phyloP scores from a whole-genome alignment of 1,140 invertebrate species.

The Drosophila micromelanica region DNA sequence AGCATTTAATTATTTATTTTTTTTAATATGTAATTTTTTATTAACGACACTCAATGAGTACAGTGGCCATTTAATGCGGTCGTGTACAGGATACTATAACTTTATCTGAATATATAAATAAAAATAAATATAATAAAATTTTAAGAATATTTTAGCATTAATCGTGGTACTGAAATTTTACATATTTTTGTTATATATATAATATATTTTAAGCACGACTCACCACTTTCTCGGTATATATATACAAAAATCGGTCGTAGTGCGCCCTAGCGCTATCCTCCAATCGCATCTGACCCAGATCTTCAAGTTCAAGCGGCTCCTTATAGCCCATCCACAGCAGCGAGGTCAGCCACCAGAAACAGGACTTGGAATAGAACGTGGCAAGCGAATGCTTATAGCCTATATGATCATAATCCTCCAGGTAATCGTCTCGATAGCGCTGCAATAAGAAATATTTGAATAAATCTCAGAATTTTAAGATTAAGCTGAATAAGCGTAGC shows the following conservation, averaged over 20 bases:
- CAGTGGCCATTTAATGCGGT: slow-evolving; percentile 34
- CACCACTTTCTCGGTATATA: slow-evolving; percentile 77
- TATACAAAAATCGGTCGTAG: slow-evolving; percentile 81
- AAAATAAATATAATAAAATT: not conserved
- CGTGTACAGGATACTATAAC: slow-evolving; percentile 20
- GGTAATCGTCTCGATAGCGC: slow-evolving; percentile 74
- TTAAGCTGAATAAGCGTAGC: slow-evolving; percentile 5
- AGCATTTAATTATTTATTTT: slow-evolving; percentile 51
- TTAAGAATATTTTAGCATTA: not conserved
- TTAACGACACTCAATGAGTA: slow-evolving; percentile 47
- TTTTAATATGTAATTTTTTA: slow-evolving; percentile 49
- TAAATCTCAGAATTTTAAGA: not conserved
- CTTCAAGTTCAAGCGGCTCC: slow-evolving; percentile 87
- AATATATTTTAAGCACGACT: slow-evolving; percentile 21
- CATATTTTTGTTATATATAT: too few relatives aligned
- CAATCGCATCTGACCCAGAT: slow-evolving; percentile 89
- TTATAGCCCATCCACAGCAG: slow-evolving; percentile 89
- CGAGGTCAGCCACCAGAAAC: slow-evolving; percentile 91
- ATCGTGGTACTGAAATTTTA: too few relatives aligned
- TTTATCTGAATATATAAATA: not conserved
- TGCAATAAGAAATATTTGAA: slow-evolving; percentile 19
- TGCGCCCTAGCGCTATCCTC: slow-evolving; percentile 85
- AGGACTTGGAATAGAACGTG: slow-evolving; percentile 89
- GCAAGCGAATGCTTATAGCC: slow-evolving; percentile 86
- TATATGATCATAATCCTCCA: slow-evolving; percentile 74